Evolutionary conservation across 2,888 invertebrate species (phyloP), one percentile per base, ranked within the genome.

Genomic region (Terebella lapidaria): DNA sequence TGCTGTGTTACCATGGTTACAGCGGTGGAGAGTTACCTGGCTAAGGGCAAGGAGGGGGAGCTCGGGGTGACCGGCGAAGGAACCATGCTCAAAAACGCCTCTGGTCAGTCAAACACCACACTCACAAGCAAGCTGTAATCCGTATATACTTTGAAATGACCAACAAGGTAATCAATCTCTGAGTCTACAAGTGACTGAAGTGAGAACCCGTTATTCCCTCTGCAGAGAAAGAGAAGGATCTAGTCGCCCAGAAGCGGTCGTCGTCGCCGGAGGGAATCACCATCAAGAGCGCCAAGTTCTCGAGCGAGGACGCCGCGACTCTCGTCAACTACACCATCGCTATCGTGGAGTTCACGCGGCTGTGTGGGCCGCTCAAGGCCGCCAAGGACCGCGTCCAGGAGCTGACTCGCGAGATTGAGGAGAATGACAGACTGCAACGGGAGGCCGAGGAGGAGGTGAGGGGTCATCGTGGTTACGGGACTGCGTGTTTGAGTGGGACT

Each of bases 241-340:
- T 69, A n/a, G 53, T 59, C 28, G 61, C 66, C 3, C 30, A 42
- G 55, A 25, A 62, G 25, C 58, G 65, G 1, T 51, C 63, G 2
- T 64, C 64, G 2, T 64, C 68, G 18, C 67, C 68, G 25, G 68
- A 68, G 26, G 78, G 78, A 28, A 80, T 81, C 53, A 76, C 77
- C 0, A 70, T 81, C 22, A 71, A 78, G 18, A 75, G 69, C 15
- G 80, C 80, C 49, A 76, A 77, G 62, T 80, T 77, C 70, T 75
- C 79, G 10, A 80, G 79, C 62, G 80, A 80, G 62, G 81, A 80
- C 60, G 78, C 75, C 47, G 80, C 80, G 45, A 73, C 74, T 0
- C 70, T 81, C 54, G 79, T 81, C 20, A 74, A 80, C 62, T 81
- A 79, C 69, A 75, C 77, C 35, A 78, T 81, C n/a, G 79, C 80